Base-by-base conservation (phyloP, 2,888 invertebrate genomes). In the Melieria crassipennis region DNA sequence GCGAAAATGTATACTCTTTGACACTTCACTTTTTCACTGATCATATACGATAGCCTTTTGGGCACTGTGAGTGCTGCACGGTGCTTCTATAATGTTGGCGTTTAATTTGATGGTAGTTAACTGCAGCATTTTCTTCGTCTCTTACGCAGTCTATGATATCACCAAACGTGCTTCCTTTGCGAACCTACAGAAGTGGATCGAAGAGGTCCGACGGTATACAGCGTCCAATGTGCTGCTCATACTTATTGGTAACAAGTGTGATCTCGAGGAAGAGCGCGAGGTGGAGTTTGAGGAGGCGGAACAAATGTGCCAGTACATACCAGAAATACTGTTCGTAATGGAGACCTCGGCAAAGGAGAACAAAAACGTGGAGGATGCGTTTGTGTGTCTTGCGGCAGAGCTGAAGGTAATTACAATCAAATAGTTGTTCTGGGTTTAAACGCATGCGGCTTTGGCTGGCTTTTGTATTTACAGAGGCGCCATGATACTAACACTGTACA, bases 261-360 rank as follows among this genome's bases (percentile, higher is more conserved):
- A 97, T 85, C 87, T 96, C 79, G 92, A 91, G 72, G 91, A 91
- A 43, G 91, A 93, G 77, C 87, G 96, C 68, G 95, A 95, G 87
- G 95, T 97, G 1, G 93, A 95, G 79, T 91, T 91, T 56, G 92
- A 92, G 76, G 97, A 97, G 86, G 96, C 95, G 0, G 93, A 95
- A 84, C 92, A 93, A 47, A 92, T 96, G 88, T 94, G 95, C 83
- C 91, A 94, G 80, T 94, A 93, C 86, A 91, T 94, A 81, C 94
- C 95, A 42, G 95, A 96, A 88, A 93, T 96, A 65, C 89, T 95
- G 85, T 93, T 93, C 85, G 93, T 95, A 50, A 89, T 95, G 88
- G 96, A 96, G 87, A 94, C 95, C 3, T 96, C 96, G 73, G 95
- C 96, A 75, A 96, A 96, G 87, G 94, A 94, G 81, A 96, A 96